Percentiles rank a stretch among this genome's conserved stretches.
Evolutionary conservation across 2,888 invertebrate genomes (phyloP).

Genomic region (Orthonychiurus folsomi): DNA sequence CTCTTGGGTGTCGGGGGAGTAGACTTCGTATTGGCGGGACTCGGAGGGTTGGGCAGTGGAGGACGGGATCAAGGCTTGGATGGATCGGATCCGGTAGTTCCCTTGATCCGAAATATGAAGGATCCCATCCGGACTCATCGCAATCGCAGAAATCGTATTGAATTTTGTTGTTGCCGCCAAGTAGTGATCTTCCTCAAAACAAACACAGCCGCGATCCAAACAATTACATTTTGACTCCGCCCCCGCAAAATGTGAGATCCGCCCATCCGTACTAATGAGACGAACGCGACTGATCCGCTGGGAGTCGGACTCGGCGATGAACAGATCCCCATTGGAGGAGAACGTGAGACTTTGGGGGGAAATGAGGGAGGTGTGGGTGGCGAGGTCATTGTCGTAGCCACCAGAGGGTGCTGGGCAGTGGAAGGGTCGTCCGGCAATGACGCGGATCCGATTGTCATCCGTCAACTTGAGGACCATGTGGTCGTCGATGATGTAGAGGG

Average conservation of each 20-base stretch:
- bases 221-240: slow-evolving; percentile 91
- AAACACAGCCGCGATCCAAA: slow-evolving; percentile 79
- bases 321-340: slow-evolving; percentile 81
- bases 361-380: slow-evolving; percentile 76
- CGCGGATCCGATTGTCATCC: slow-evolving; percentile 79
- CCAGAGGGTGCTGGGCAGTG: slow-evolving; percentile 79
- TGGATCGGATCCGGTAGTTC: slow-evolving; percentile 60
- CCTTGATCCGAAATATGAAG: slow-evolving; percentile 88
- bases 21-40: slow-evolving; percentile 82
- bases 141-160: slow-evolving; percentile 83
- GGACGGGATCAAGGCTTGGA: slow-evolving; percentile 81
- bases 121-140: slow-evolving; percentile 86
- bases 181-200: slow-evolving; percentile 84
- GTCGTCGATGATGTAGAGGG: slow-evolving; percentile 90
- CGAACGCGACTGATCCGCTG: slow-evolving; percentile 86
- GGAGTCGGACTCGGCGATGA: slow-evolving; percentile 90
- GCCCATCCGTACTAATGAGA: slow-evolving; percentile 85
- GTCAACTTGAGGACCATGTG: slow-evolving; percentile 90
- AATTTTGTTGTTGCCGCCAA: slow-evolving; percentile 87
- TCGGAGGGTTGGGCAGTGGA: slow-evolving; percentile 53
- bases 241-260: slow-evolving; percentile 86
- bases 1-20: slow-evolving; percentile 90
- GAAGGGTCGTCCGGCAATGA: slow-evolving; percentile 84
- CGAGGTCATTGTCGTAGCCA: slow-evolving; percentile 73
- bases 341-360: slow-evolving; percentile 93